Evolutionary conservation across 2,113 vertebrate species (phyloP).

Genomic region (Chauna torquata): DNA sequence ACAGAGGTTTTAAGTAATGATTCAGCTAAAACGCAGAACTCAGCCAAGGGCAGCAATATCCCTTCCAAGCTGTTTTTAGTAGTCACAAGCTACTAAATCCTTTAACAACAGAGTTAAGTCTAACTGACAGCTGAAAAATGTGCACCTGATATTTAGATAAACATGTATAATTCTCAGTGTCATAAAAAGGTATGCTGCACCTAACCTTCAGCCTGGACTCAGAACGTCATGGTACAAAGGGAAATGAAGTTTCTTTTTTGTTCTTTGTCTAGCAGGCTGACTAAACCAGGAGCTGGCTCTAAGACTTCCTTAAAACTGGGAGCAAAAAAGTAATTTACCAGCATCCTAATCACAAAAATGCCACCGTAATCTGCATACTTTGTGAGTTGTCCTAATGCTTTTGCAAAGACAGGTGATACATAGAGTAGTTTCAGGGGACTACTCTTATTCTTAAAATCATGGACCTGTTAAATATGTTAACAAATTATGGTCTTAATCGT

Average conservation of each 20-base stretch:
- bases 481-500: neutral
- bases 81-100: neutral
- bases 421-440: neutral
- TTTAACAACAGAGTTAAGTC: constrained; percentile 15
- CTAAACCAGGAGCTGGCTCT: neutral
- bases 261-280: neutral
- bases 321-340: neutral
- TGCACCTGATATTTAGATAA: constrained; percentile 33
- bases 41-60: constrained; percentile 36
- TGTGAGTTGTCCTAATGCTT: neutral
- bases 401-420: neutral
- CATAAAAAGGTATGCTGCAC: neutral
- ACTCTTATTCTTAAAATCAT: neutral
- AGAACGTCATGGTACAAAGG: neutral
- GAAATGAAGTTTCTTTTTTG: neutral
- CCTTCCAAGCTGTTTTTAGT: constrained; percentile 21
- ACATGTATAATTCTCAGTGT: neutral
- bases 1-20: constrained; percentile 44
- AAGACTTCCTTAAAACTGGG: neutral
- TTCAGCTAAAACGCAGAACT: constrained; percentile 35
- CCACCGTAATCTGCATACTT: neutral
- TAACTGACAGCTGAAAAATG: constrained; percentile 24
- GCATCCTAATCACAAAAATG: neutral
- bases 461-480: neutral
- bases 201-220: constrained; percentile 2